Percentiles rank a stretch among this genome's conserved stretches.
These are phyloP conservation scores for Dicyrtoma fusca DNA, from an alignment of 2,888 invertebrate genomes.

Conservation along the genomic window DNA sequence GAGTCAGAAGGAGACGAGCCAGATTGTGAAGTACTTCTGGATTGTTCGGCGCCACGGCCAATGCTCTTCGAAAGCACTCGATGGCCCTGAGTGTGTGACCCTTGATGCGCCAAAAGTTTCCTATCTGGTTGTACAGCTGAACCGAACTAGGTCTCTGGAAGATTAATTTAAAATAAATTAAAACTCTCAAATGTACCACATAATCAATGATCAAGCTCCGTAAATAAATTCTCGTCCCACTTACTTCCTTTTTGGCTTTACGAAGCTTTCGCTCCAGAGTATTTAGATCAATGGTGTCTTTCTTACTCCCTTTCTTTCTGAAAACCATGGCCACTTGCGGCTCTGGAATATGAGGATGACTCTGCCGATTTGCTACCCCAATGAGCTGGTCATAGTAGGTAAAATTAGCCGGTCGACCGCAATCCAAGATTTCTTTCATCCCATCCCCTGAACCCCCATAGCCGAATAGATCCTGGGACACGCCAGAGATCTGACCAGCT, in stretches of 20 bases:
- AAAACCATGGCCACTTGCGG: constrained; percentile 80
- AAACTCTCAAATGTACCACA: no score
- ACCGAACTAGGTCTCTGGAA: constrained; percentile 80
- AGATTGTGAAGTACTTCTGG: constrained; percentile 83
- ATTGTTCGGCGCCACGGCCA: constrained; percentile 83
- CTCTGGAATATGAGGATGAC: constrained; percentile 82
- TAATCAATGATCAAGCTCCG: neutral
- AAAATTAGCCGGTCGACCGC: constrained; percentile 79
- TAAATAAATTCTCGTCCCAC: no score
- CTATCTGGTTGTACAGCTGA: constrained; percentile 85
- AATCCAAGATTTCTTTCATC: constrained; percentile 65
- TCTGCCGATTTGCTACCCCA: constrained; percentile 79
- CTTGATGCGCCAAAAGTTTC: constrained; percentile 88
- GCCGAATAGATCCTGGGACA: constrained; percentile 11
- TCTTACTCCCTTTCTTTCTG: constrained; percentile 67
- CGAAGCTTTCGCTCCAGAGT: constrained; percentile 73
- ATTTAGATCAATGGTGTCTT: constrained; percentile 74
- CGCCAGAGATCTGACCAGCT: constrained; percentile 11
- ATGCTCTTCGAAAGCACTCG: constrained; percentile 84
- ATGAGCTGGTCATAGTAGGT: constrained; percentile 87
- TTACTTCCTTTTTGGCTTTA: constrained; percentile 74
- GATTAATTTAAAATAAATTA: constrained; percentile 37
- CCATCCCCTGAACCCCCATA: constrained; percentile 45
- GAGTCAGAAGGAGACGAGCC: constrained; percentile 79
- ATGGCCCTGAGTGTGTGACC: constrained; percentile 84